Percentiles rank a stretch among this genome's conserved stretches.
Conservation (phyloP, 2,888 invertebrate species). For the Phaedon cochleariae region DNA sequence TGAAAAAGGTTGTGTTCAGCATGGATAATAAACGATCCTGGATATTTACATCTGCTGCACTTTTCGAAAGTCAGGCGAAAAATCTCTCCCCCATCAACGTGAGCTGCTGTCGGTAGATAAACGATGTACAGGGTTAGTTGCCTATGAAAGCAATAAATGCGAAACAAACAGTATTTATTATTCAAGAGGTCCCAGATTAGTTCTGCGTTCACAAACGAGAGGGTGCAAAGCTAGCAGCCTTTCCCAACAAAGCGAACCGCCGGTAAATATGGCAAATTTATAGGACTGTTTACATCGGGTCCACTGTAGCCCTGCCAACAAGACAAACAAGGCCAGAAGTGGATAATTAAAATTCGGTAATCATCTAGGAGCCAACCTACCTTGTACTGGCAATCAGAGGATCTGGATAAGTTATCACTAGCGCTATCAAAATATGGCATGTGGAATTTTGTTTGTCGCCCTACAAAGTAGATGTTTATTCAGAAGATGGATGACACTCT, state of each 20-base stretch:
- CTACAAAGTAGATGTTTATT: background rate
- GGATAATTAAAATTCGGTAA: conserved; percentile 45
- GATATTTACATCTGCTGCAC: too few species aligned
- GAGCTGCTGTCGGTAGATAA: background rate
- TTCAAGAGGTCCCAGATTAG: conserved; percentile 57
- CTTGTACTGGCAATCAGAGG: conserved; percentile 30
- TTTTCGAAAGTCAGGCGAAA: background rate
- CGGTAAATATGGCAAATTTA: conserved; percentile 57
- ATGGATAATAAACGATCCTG: too few species aligned
- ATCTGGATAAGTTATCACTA: conserved; percentile 31
- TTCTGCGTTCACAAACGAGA: conserved; percentile 42
- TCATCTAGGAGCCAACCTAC: conserved; percentile 40
- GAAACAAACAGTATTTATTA: conserved; percentile 59
- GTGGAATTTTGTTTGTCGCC: conserved; percentile 25
- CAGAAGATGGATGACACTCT: too few species aligned
- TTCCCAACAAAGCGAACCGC: conserved; percentile 13
- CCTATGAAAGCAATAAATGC: conserved; percentile 51
- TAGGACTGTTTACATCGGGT: conserved; percentile 51
- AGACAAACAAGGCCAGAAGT: conserved; percentile 37
- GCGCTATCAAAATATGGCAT: conserved; percentile 27
- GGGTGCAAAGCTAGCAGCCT: conserved; percentile 4
- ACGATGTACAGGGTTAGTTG: conserved; percentile 12
- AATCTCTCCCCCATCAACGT: background rate
- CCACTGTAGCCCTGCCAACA: conserved; percentile 19
- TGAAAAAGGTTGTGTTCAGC: too few species aligned